Percentiles rank a stretch among this genome's conserved stretches.
phyloP scores from a whole-genome alignment of 1,140 invertebrate genomes.

The Anadara kagoshimensis region DNA sequence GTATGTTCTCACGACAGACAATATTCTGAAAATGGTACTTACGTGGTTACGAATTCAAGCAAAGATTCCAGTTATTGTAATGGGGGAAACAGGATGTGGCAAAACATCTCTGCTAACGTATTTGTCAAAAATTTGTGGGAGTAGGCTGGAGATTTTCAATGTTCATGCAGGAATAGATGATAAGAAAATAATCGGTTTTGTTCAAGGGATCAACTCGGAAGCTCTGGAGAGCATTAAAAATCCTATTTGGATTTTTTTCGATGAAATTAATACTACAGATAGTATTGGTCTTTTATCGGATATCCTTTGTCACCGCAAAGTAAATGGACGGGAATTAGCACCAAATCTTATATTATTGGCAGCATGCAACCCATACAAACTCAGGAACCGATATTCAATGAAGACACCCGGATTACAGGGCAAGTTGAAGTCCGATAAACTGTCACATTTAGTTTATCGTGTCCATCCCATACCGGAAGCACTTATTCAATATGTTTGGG shows the following conservation, averaged over 20 bases:
- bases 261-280: conserved; percentile 31
- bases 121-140: conserved; percentile 32
- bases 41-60: conserved; percentile 34
- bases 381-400: not conserved
- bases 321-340: not conserved
- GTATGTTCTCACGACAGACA: conserved; percentile 50
- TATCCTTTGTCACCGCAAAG: conserved; percentile 12
- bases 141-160: conserved; percentile 30
- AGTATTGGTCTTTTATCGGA: conserved; percentile 26
- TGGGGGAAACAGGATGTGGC: conserved; percentile 47
- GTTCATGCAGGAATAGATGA: conserved; percentile 44
- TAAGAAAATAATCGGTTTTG: conserved; percentile 15
- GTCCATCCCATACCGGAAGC: conserved; percentile 14
- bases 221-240: not conserved
- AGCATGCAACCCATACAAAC: conserved; percentile 34
- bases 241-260: conserved; percentile 14
- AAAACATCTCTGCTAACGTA: conserved; percentile 49
- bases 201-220: conserved; percentile 17
- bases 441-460: conserved; percentile 12
- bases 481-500: conserved; percentile 33
- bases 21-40: conserved; percentile 42
- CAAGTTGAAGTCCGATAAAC: not conserved
- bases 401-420: conserved; percentile 2
- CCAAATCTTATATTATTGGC: conserved; percentile 24
- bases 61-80: conserved; percentile 32